These are phyloP conservation scores for Eufriesea mexicana DNA, from an alignment of 1,140 invertebrate species.

Conservation along the genomic window DNA sequence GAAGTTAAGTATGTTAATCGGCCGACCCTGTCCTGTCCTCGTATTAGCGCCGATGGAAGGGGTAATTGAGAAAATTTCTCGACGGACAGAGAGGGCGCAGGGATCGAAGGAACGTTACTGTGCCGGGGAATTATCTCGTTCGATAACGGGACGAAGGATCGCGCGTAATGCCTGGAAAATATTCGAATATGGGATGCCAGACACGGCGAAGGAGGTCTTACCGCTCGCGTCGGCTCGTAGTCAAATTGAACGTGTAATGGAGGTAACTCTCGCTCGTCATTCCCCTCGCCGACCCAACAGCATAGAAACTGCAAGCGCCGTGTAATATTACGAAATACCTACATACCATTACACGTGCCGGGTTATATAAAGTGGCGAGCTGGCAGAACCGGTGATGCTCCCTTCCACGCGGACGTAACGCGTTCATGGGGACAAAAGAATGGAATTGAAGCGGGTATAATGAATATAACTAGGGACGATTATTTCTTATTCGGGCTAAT, in stretches of 20 bases:
- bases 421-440: not conserved
- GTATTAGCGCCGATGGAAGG: not conserved
- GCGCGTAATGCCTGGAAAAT: not conserved
- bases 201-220: constrained; percentile 6
- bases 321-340: constrained; percentile 77
- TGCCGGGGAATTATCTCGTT: not conserved
- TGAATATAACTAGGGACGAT: not conserved
- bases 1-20: constrained; percentile 45
- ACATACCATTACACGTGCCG: constrained; percentile 76
- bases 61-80: not conserved
- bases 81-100: no score
- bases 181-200: constrained; percentile 8
- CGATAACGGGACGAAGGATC: not conserved
- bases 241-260: constrained; percentile 63
- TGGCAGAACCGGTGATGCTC: constrained; percentile 58
- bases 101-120: no score
- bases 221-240: constrained; percentile 5
- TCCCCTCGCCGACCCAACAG: constrained; percentile 52
- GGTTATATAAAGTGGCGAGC: constrained; percentile 62
- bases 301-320: constrained; percentile 70
- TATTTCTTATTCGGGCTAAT: constrained; percentile 1
- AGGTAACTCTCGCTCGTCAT: constrained; percentile 59
- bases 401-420: constrained; percentile 5
- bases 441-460: constrained; percentile 1
- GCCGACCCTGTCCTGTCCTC: not conserved